Percentiles rank a stretch among this genome's conserved stretches.
These are phyloP conservation scores for Protosalanx chinensis DNA, from an alignment of 2,797 vertebrate species.

Conservation along the genomic window DNA sequence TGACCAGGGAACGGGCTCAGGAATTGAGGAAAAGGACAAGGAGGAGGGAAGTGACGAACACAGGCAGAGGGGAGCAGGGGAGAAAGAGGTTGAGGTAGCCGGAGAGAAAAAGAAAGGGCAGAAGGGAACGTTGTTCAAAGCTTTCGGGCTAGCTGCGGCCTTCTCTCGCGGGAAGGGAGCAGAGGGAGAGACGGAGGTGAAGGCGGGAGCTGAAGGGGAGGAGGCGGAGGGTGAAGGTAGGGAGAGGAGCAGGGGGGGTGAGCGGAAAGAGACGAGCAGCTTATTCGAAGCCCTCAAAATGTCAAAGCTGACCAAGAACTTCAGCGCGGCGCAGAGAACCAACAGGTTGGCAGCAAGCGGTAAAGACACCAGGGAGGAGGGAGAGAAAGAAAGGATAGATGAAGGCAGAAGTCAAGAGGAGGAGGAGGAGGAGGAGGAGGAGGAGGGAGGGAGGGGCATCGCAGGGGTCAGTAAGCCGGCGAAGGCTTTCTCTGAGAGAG, in stretches of 20 bases:
- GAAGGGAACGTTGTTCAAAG: constrained; percentile 19
- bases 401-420: constrained; percentile 30
- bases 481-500: constrained; percentile 36
- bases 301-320: too few relatives aligned
- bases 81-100: not conserved
- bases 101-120: constrained; percentile 4
- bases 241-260: too few relatives aligned
- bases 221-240: too few relatives aligned
- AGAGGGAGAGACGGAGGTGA: constrained; percentile 16
- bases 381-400: not conserved
- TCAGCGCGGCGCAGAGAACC: too few relatives aligned
- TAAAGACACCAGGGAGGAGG: not conserved
- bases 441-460: constrained; percentile 17
- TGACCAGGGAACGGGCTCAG: not conserved
- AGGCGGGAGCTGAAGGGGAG: not conserved
- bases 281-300: too few relatives aligned
- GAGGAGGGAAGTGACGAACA: not conserved
- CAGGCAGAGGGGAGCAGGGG: not conserved
- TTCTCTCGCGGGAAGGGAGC: constrained; percentile 27
- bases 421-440: constrained; percentile 24
- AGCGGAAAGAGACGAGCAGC: too few relatives aligned
- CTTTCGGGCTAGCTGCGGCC: constrained; percentile 29
- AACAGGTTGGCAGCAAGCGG: too few relatives aligned
- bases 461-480: constrained; percentile 13
- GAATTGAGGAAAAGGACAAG: not conserved